These are phyloP conservation scores for Peromyscus aztecus DNA, from an alignment of 2,797 vertebrate species.

Conservation along the genomic window DNA sequence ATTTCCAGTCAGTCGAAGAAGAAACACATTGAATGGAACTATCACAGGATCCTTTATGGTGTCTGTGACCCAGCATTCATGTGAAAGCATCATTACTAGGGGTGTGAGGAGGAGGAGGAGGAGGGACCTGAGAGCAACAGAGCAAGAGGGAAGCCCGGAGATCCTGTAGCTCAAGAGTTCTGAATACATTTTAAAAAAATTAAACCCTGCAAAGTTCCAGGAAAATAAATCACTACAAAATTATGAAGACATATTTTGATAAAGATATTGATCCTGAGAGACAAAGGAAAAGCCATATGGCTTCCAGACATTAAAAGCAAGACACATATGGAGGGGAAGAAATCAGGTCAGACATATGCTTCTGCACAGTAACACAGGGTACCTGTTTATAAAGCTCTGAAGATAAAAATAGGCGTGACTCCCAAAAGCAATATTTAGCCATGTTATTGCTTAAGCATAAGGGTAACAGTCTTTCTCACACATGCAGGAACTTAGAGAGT, in stretches of 20 bases:
- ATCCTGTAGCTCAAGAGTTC: neutral
- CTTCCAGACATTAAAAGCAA: conserved; percentile 61
- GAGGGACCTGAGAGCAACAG: neutral
- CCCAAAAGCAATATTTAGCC: conserved; percentile 7
- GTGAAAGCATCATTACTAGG: neutral
- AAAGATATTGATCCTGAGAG: conserved; percentile 54
- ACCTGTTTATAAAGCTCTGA: conserved; percentile 29
- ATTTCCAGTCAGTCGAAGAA: neutral
- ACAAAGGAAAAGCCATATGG: conserved; percentile 26
- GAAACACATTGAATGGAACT: neutral
- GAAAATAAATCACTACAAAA: conserved; percentile 45
- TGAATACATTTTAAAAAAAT: neutral
- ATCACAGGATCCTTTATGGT: neutral
- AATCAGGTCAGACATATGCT: conserved; percentile 1
- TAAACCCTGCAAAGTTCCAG: neutral
- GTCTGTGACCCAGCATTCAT: neutral
- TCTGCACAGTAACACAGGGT: conserved; percentile 23
- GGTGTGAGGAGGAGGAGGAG: neutral
- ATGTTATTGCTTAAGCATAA: neutral
- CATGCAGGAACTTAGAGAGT: neutral
- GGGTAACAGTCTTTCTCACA: neutral
- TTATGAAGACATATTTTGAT: conserved; percentile 29
- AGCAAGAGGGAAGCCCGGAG: neutral
- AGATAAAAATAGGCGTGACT: conserved; percentile 51
- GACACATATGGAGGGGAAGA: neutral